A percentile compares a stretch with the other conserved stretches of the same genome.
phyloP scores from a whole-genome alignment of 2,888 invertebrate species.

The Syrista parreyssii region DNA sequence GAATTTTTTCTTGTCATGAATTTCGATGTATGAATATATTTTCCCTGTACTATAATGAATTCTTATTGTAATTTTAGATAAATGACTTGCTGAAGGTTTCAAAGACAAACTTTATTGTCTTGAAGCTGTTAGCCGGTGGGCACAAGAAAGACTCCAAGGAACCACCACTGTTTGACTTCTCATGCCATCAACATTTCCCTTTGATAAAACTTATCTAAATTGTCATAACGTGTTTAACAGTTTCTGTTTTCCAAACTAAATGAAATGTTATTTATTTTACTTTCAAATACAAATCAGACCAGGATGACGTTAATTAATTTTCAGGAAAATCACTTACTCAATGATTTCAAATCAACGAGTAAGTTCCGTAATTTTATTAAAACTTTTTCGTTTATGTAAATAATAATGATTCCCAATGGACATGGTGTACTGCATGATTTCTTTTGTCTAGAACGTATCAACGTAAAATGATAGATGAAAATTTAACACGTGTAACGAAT shows the following conservation, averaged over 20 bases:
- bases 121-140: constrained; percentile 91
- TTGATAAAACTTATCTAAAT: constrained; percentile 78
- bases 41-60: not conserved
- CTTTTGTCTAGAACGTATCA: constrained; percentile 9
- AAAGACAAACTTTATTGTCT: constrained; percentile 95
- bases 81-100: constrained; percentile 87
- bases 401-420: not conserved
- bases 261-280: constrained; percentile 40
- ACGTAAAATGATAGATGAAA: constrained; percentile 38
- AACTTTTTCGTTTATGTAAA: not conserved
- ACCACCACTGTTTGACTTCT: constrained; percentile 92
- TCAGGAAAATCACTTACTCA: not conserved
- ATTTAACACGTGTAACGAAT: constrained; percentile 6
- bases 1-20: not conserved
- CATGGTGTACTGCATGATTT: not conserved
- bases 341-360: not conserved
- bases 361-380: not conserved
- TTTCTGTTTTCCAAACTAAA: constrained; percentile 28
- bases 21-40: not conserved
- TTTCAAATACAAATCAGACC: constrained; percentile 3
- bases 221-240: constrained; percentile 33
- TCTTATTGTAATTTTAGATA: constrained; percentile 70
- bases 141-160: constrained; percentile 88
- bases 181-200: constrained; percentile 89
- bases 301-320: not conserved